Evolutionary conservation across 2,113 vertebrate species (phyloP).

Genomic region (Alexandromys fortis): DNA sequence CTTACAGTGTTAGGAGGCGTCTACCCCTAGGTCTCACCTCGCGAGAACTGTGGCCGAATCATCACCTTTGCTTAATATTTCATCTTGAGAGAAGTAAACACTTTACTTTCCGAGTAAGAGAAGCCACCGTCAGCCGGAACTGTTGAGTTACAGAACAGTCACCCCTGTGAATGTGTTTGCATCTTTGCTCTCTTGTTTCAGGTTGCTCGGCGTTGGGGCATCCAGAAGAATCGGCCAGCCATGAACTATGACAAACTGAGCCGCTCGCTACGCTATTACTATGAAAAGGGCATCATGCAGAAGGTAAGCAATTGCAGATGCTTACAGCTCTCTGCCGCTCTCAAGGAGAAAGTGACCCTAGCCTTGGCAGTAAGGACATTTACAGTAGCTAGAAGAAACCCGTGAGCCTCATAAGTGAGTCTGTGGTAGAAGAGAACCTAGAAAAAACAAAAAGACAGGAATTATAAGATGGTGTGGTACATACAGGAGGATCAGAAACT

Average conservation of each 20-base stretch:
- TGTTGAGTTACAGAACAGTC: background rate
- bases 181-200: conserved; percentile 74
- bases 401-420: background rate
- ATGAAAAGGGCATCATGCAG: conserved; percentile 99
- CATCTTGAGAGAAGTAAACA: conserved; percentile 38
- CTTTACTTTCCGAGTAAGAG: conserved; percentile 53
- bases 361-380: background rate
- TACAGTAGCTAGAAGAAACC: background rate
- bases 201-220: conserved; percentile 98
- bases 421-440: background rate
- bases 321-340: background rate
- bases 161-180: background rate
- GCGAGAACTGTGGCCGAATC: conserved; percentile 20
- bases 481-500: background rate
- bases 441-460: background rate
- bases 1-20: conserved; percentile 59
- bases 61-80: conserved; percentile 48
- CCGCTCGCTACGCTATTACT: conserved; percentile 98
- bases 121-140: background rate
- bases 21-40: conserved; percentile 36
- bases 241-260: conserved; percentile 99
- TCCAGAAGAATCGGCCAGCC: conserved; percentile 97
- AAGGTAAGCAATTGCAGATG: conserved; percentile 85
- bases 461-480: background rate
- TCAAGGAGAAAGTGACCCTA: background rate